These are phyloP conservation scores for Artibeus lituratus DNA, from an alignment of 2,797 vertebrate genomes.

Conservation along the genomic window DNA sequence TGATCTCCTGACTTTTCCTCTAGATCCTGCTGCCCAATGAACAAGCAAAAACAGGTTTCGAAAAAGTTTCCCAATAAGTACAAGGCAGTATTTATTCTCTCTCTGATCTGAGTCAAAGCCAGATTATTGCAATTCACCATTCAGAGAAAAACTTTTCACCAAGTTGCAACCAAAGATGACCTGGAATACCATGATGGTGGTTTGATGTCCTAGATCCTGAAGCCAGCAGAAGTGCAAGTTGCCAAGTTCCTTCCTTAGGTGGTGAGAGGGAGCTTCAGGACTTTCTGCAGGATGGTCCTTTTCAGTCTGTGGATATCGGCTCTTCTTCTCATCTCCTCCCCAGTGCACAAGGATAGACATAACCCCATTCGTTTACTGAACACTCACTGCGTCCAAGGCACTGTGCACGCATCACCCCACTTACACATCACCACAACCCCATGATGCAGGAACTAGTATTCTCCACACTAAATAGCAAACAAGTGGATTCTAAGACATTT, in stretches of 20 bases:
- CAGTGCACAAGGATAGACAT: neutral
- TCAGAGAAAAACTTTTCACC: neutral
- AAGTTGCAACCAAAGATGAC: neutral
- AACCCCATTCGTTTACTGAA: neutral
- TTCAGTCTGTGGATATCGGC: neutral
- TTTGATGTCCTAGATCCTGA: neutral
- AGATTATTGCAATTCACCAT: neutral
- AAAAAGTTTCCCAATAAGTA: neutral
- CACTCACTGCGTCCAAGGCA: neutral
- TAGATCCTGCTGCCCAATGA: neutral
- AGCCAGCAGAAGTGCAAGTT: neutral
- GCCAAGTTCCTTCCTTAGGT: neutral
- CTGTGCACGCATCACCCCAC: neutral
- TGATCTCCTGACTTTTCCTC: neutral
- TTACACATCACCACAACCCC: neutral
- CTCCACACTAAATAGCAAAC: neutral
- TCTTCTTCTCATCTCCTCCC: neutral
- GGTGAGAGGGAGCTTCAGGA: neutral
- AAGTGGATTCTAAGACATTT: neutral
- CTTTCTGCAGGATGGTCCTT: neutral
- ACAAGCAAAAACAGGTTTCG: constrained; percentile 22
- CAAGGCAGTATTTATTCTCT: neutral
- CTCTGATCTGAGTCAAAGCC: neutral
- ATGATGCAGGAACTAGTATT: neutral
- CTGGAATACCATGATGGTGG: too few relatives aligned